Conservation (phyloP, 1,140 invertebrate species). For the Macrostomum lignano region DNA sequence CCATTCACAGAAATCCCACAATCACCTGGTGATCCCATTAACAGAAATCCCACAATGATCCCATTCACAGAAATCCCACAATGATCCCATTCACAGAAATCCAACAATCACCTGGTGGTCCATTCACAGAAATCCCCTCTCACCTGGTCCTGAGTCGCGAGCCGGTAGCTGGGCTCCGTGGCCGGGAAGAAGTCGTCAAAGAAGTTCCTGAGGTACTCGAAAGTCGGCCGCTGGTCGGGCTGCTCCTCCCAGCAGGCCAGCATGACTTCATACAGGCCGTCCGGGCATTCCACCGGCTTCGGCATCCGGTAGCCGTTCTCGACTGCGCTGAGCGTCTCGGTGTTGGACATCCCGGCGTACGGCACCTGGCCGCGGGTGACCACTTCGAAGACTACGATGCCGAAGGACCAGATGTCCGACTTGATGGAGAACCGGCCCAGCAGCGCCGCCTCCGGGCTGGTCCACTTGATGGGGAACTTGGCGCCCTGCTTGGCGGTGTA, state of each 20-base stretch:
- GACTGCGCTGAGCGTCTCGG: slow-evolving; percentile 44
- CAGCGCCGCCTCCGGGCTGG: slow-evolving; percentile 66
- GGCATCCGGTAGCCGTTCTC: slow-evolving; percentile 5
- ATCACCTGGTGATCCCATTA: no score
- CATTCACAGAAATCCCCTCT: no score
- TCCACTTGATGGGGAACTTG: slow-evolving; percentile 48
- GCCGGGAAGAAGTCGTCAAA: slow-evolving; percentile 1
- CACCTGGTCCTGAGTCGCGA: no score
- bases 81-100: no score
- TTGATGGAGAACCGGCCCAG: slow-evolving; percentile 66
- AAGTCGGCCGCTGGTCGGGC: slow-evolving; percentile 7
- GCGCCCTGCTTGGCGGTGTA: slow-evolving; percentile 3
- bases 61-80: no score
- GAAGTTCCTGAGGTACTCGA: slow-evolving; percentile 1
- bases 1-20: no score
- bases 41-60: no score
- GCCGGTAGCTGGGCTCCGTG: slow-evolving; percentile 1
- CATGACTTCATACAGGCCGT: slow-evolving; percentile 9
- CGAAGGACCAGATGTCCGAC: slow-evolving; percentile 99
- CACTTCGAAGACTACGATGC: slow-evolving; percentile 74
- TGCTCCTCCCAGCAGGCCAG: slow-evolving; percentile 8
- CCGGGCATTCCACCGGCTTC: slow-evolving; percentile 6
- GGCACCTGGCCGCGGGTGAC: slow-evolving; percentile 66
- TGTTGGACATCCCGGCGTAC: slow-evolving; percentile 42
- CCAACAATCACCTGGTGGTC: no score